Base-by-base conservation (phyloP, 2,113 vertebrate species). In the Regulus satrapa region DNA sequence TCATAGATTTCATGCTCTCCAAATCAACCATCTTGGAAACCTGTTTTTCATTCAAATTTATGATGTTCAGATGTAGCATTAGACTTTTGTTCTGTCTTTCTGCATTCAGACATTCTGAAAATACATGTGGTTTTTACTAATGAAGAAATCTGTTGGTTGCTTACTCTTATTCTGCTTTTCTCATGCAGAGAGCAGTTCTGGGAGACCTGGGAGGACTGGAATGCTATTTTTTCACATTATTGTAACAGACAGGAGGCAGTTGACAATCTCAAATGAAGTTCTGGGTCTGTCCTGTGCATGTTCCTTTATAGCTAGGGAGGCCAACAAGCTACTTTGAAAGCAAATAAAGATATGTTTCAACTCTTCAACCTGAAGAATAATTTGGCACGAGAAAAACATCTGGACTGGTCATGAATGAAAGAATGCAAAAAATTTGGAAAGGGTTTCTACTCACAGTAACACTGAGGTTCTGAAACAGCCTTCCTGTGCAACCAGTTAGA, bases 321-420 rank as follows among this genome's bases (percentile, higher is more conserved):
- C 29, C 75, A 93, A 59, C 62, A 83, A 68, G 24, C 49, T 79
- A 61, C 78, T 93, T 88, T 25, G 34, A 84, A 88, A 93, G 43
- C 55, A 90, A 92, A 73, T 66, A 74, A 38, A 69, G 88, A 73
- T 54, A 54, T 32, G 48, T 95, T 94, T 96, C 85, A 88, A 4
- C 83, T 95, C 71, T 80, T 90, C 91, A 93, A 92, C 79, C 83
- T 95, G 91, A 59, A 93, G 67, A 90, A 62, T 58, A 88, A 64
- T 80, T 92, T 94, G 91, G 67, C 63, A 28, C 36, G 46, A 86
- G 82, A n/a, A 66, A 85, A 80, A 38, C 10, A 18, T 92, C 78
- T 79, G 92, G 71, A 73, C 55, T 76, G 48, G 46, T 73, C 59
- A 55, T 31, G 43, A 77, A 14, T 21, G 88, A 74, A 94, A 77